Evolutionary conservation across 2,888 invertebrate species (phyloP), one percentile per base, ranked within the genome.

Genomic region (Strigamia transsilvanica): DNA sequence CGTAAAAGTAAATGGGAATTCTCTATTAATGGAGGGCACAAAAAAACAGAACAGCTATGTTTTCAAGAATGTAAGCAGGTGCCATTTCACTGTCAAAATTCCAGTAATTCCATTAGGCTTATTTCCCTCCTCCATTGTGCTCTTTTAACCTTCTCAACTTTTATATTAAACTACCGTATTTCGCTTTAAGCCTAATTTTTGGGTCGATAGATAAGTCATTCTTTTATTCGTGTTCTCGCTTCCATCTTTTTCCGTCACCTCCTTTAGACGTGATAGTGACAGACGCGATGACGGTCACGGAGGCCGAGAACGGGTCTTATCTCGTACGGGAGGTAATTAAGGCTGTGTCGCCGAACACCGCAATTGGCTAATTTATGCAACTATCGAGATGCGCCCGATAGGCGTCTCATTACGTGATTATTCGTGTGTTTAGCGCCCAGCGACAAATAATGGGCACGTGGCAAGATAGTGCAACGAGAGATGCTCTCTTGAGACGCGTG

Each of bases 341-440:
- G 79, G 79, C 79, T 42, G 79, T 79, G 42, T 73, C 73, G 73
- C 73, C 73, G 73, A 73, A 73, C 73, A 73, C 73, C 73, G 66
- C 81, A 81, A 81, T 81, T 61, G 81, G 66, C 66, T 81, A 81
- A 81, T 81, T 81, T 81, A 81, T 81, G 81, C 42, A 81, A 81
- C 66, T 32, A 46, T 66, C 42, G 66, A 41, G 81, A 81, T 81
- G 81, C 66, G 42, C 42, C 81, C 81, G 81, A 81, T 81, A 81
- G 81, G 51, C 61, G 61, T 81, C 81, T 81, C 81, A 81, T 81
- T 81, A 81, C 61, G 81, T 81, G 81, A 81, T 81, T 81, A 81
- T 81, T 81, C 81, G 81, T 61, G 81, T 81, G 81, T 81, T 81
- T 81, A 81, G 81, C 81, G 46, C 81, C 81, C 51, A 66, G 61